Evolutionary conservation across 2,888 invertebrate genomes (phyloP).

Genomic region (Agelastica alni): DNA sequence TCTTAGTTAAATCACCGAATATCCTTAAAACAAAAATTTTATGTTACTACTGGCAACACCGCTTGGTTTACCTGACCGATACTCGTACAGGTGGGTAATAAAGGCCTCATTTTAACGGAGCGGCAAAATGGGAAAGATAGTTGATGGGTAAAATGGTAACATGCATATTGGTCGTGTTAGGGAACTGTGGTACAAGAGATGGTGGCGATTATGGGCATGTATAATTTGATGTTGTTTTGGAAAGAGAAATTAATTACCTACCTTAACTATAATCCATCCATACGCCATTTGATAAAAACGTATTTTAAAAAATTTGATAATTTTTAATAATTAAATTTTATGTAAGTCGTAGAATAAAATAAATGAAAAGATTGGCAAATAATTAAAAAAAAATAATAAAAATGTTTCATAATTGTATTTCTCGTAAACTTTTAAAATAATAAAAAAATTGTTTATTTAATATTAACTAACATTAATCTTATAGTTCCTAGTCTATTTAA

Average conservation of each 20-base stretch:
- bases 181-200: slow-evolving; percentile 4
- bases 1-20: background rate
- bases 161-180: slow-evolving; percentile 13
- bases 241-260: slow-evolving; percentile 1
- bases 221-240: slow-evolving; percentile 6
- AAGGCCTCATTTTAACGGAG: slow-evolving; percentile 9
- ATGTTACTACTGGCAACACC: background rate
- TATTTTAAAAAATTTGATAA: too few species aligned
- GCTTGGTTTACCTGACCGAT: slow-evolving; percentile 36
- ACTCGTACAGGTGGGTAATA: slow-evolving; percentile 36
- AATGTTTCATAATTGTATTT: too few species aligned
- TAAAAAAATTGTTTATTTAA: too few species aligned
- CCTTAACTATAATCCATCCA: slow-evolving; percentile 6
- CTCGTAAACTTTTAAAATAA: too few species aligned
- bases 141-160: background rate
- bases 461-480: too few species aligned
- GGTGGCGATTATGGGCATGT: background rate
- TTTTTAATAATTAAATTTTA: too few species aligned
- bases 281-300: too few species aligned
- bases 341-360: too few species aligned
- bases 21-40: background rate
- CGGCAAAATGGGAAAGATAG: slow-evolving; percentile 20
- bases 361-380: too few species aligned
- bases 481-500: too few species aligned
- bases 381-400: too few species aligned